These are phyloP conservation scores for Myotis yumanensis DNA, from an alignment of 2,113 vertebrate species.

Conservation along the genomic window DNA sequence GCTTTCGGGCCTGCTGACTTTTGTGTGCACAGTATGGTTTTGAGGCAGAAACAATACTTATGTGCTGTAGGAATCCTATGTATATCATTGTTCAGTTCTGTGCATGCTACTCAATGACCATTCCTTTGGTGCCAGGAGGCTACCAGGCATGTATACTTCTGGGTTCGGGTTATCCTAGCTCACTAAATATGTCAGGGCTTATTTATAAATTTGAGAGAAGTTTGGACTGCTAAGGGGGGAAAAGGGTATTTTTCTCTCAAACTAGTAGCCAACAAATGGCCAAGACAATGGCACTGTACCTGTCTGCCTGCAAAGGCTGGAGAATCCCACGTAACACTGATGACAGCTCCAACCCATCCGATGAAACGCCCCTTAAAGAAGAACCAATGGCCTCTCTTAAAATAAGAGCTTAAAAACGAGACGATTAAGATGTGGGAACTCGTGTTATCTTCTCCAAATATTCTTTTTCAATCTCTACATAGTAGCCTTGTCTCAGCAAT, in stretches of 20 bases:
- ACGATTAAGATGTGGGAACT: conserved; percentile 31
- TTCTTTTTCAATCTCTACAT: conserved; percentile 25
- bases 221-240: neutral
- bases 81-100: conserved; percentile 29
- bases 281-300: neutral
- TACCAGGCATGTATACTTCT: neutral
- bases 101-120: conserved; percentile 29
- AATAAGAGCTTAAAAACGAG: neutral
- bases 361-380: neutral
- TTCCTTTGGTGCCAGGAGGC: conserved; percentile 44
- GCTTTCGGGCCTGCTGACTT: neutral
- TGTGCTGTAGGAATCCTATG: neutral
- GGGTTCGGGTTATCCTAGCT: neutral
- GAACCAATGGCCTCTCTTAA: neutral
- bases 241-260: neutral
- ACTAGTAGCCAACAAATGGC: neutral
- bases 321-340: neutral
- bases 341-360: neutral
- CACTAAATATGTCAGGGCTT: neutral
- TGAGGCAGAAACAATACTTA: conserved; percentile 20
- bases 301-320: conserved; percentile 10
- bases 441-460: neutral
- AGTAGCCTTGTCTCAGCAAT: conserved; percentile 8
- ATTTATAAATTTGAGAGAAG: neutral
- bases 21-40: neutral